Percentiles rank a stretch among this genome's conserved stretches.
phyloP scores from a whole-genome alignment of 2,797 vertebrate genomes.

The Luscinia luscinia region DNA sequence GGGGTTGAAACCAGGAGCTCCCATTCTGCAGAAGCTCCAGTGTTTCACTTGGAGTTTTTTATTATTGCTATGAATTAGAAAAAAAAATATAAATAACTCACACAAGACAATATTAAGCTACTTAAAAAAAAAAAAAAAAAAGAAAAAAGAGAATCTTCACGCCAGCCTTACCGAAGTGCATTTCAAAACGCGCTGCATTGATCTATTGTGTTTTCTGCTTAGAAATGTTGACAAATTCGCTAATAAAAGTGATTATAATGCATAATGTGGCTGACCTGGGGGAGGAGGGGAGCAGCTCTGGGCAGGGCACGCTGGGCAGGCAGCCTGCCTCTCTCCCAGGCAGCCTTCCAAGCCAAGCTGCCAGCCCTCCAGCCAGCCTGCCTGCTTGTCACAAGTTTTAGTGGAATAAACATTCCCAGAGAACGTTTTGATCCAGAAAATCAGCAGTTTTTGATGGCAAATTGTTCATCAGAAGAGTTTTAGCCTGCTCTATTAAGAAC shows the following conservation, averaged over 20 bases:
- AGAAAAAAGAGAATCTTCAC: background rate
- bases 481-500: conserved; percentile 37
- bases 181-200: background rate
- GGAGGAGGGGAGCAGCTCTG: background rate
- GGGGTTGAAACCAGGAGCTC: background rate
- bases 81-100: background rate
- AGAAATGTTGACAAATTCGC: background rate
- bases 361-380: conserved; percentile 46
- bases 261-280: background rate
- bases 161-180: background rate
- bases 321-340: background rate
- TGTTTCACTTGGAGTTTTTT: background rate
- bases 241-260: background rate
- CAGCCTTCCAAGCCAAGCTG: conserved; percentile 1
- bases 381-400: conserved; percentile 11
- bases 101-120: background rate
- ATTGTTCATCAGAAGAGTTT: conserved; percentile 58
- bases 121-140: background rate
- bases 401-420: conserved; percentile 10
- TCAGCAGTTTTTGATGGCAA: conserved; percentile 59
- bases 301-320: conserved; percentile 13
- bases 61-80: background rate
- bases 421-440: conserved; percentile 47
- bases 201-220: background rate
- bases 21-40: background rate